Evolutionary conservation across 2,113 vertebrate species (phyloP).

Genomic region (Hippoglossus stenolepis): DNA sequence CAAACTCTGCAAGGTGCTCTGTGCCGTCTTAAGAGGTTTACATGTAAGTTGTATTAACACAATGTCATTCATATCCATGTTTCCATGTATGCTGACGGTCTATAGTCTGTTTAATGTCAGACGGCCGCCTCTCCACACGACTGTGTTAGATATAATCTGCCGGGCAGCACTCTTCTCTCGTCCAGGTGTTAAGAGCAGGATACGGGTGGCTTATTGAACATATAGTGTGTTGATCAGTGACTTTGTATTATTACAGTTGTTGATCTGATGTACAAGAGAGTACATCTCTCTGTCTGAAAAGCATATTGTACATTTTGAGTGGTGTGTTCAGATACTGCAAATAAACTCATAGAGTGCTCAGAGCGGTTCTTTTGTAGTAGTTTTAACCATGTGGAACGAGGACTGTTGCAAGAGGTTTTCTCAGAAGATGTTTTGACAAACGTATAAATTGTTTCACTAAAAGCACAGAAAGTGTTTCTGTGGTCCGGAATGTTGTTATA

Average conservation of each 20-base stretch:
- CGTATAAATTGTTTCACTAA: not conserved
- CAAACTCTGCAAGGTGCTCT: constrained; percentile 20
- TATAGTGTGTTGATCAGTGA: too few species aligned
- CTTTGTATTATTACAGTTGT: too few species aligned
- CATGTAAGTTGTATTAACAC: not conserved
- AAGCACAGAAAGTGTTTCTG: not conserved
- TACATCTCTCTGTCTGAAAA: too few species aligned
- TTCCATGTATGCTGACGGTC: not conserved
- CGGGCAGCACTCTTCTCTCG: not conserved
- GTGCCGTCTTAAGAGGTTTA: not conserved
- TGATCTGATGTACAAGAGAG: too few species aligned
- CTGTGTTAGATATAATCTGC: not conserved
- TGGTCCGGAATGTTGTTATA: not conserved
- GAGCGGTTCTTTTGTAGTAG: not conserved
- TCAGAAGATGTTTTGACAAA: too few species aligned
- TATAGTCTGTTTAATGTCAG: not conserved
- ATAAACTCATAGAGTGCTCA: not conserved
- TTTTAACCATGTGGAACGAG: not conserved
- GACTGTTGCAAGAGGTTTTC: not conserved
- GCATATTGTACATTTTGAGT: too few species aligned
- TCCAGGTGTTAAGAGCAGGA: not conserved
- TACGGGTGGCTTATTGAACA: too few species aligned
- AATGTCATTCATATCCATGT: not conserved
- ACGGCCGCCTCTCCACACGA: not conserved
- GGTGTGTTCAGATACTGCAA: too few species aligned